phyloP scores from a whole-genome alignment of 2,888 invertebrate species.

The Tetheella fluctuosa region DNA sequence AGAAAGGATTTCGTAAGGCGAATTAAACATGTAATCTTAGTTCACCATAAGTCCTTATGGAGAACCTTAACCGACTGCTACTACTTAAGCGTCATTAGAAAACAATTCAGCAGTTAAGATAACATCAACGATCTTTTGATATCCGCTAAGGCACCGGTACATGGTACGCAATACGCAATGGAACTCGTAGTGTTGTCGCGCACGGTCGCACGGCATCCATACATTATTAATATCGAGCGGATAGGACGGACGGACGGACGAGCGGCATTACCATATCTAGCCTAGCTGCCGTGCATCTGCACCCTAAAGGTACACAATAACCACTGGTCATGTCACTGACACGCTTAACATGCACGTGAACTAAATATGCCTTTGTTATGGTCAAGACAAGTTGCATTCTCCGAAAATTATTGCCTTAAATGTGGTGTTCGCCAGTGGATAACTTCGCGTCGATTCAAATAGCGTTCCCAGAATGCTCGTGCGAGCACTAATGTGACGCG shows the following conservation, averaged over 20 bases:
- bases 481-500: slow-evolving; percentile 9
- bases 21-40: background rate
- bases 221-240: slow-evolving; percentile 56
- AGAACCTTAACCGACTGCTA: background rate
- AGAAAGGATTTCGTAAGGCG: too few relatives aligned
- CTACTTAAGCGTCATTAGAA: background rate
- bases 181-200: slow-evolving; percentile 28
- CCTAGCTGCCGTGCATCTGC: slow-evolving; percentile 13
- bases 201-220: slow-evolving; percentile 39
- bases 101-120: slow-evolving; percentile 4
- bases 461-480: slow-evolving; percentile 30
- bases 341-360: slow-evolving; percentile 34
- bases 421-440: slow-evolving; percentile 26
- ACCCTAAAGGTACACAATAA: slow-evolving; percentile 7
- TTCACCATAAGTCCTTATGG: background rate
- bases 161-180: slow-evolving; percentile 16
- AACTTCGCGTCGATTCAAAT: slow-evolving; percentile 27
- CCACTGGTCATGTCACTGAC: slow-evolving; percentile 32
- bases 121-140: slow-evolving; percentile 1
- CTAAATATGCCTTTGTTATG: slow-evolving; percentile 31
- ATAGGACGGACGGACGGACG: slow-evolving; percentile 28
- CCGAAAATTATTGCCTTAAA: slow-evolving; percentile 35
- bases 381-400: slow-evolving; percentile 40
- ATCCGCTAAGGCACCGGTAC: slow-evolving; percentile 11
- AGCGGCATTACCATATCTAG: slow-evolving; percentile 44